Base-by-base conservation (phyloP, 92 coral and sea anemone species). In the Zoanthus sociatus region DNA sequence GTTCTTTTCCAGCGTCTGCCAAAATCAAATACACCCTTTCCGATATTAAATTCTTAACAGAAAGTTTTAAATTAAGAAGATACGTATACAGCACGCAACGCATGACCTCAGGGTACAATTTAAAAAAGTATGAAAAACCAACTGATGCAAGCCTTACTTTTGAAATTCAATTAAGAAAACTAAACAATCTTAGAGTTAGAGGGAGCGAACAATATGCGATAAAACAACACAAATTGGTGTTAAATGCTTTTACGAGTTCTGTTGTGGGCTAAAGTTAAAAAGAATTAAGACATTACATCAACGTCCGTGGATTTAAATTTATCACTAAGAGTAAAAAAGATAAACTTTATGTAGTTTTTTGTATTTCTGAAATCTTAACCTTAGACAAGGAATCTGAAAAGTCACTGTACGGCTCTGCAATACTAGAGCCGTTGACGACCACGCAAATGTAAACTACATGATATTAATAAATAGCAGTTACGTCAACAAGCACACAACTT, bases 81-180 rank as follows among this genome's bases (percentile, higher is more conserved):
- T 26, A 13, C 31, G 42, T 37, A 37, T 37, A 2, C 4, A 20
- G 31, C 46, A 9, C 12, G 46, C 33, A 55, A 66, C 64, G 14
- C 61, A 51, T 46, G 30, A 61, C 85, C 85, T 66, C 18, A 6
- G 85, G 85, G 74, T 66, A 44, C 0, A 26, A 26, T 26, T 26
- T 26, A 3, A 20, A 60, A 60, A 60, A 4, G 18, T 60, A 13
- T 60, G 66, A 60, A 63, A 63, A 63, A 63, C 20, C 69, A 50
- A 50, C 55, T 37, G 12, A 17, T 3, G 30, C 26, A 63, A 17
- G 9, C 6, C 5, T 63, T 63, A 63, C 69, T 63, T 63, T 63
- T 17, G 69, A 63, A 63, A 20, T 63, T 63, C 31, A 63, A 63
- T 63, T 63, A 63, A 18, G 69, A 17, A 20, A 63, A 63, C 55